phyloP scores from a whole-genome alignment of 2,888 invertebrate genomes.

The Hypercompe scribonia region DNA sequence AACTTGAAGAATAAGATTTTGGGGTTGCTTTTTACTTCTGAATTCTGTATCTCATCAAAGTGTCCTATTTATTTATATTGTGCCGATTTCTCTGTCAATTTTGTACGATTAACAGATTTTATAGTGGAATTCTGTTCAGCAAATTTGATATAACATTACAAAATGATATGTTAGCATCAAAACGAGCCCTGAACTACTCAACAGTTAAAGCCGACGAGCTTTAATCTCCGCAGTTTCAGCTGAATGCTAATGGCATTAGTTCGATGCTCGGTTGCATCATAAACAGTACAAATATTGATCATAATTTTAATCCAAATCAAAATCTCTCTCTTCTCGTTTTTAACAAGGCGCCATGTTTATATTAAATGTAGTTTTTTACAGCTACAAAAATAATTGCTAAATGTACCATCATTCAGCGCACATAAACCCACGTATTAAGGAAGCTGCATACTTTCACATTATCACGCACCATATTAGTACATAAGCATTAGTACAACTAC shows the following conservation, averaged over 20 bases:
- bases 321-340: background rate
- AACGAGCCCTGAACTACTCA: background rate
- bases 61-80: no score
- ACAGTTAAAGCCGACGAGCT: background rate
- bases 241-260: conserved; percentile 4
- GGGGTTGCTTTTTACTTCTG: no score
- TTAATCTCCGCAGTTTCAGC: background rate
- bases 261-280: background rate
- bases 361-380: background rate
- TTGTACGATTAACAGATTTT: background rate
- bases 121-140: background rate
- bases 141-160: background rate
- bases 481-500: no score
- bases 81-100: background rate
- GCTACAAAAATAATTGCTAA: no score
- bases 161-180: background rate
- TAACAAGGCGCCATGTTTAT: background rate
- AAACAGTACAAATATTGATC: background rate
- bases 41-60: no score
- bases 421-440: no score
- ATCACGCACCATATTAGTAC: no score
- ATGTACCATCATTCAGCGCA: no score
- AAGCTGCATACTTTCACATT: no score
- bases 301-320: background rate
- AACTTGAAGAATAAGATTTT: no score